Percentiles rank a stretch among this genome's conserved stretches.
These are phyloP conservation scores for Drosophila kurseongensis DNA, from an alignment of 1,140 invertebrate genomes.

Conservation along the genomic window DNA sequence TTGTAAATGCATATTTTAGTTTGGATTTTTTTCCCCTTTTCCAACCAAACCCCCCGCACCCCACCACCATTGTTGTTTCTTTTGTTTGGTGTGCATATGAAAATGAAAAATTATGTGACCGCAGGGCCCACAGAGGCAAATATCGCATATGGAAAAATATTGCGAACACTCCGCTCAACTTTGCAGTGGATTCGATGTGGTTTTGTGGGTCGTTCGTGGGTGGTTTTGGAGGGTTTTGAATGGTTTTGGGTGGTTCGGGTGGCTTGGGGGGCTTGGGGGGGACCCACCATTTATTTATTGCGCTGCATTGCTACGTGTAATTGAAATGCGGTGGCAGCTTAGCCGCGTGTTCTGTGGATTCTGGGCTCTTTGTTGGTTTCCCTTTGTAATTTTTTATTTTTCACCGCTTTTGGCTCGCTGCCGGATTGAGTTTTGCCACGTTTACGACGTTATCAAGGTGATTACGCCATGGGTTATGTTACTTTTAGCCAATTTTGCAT, in stretches of 20 bases:
- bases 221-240: conserved; percentile 11
- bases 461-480: conserved; percentile 3
- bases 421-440: conserved; percentile 22
- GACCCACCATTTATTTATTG: conserved; percentile 49
- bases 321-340: conserved; percentile 54
- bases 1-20: conserved; percentile 72
- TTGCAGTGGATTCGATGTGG: conserved; percentile 12
- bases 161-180: conserved; percentile 14
- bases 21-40: conserved; percentile 23
- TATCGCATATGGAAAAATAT: conserved; percentile 57
- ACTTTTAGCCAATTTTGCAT: neutral
- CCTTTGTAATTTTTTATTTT: conserved; percentile 10
- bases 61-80: conserved; percentile 27
- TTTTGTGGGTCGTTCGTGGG: conserved; percentile 5
- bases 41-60: neutral
- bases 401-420: neutral
- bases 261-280: neutral
- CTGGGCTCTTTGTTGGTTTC: conserved; percentile 25
- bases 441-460: conserved; percentile 16
- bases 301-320: conserved; percentile 50
- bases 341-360: conserved; percentile 8
- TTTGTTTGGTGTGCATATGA: conserved; percentile 65
- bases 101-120: conserved; percentile 79
- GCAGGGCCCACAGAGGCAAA: conserved; percentile 69
- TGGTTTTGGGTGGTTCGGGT: neutral